phyloP scores from a whole-genome alignment of 2,888 invertebrate genomes.

The Lasioglossum vierecki region DNA sequence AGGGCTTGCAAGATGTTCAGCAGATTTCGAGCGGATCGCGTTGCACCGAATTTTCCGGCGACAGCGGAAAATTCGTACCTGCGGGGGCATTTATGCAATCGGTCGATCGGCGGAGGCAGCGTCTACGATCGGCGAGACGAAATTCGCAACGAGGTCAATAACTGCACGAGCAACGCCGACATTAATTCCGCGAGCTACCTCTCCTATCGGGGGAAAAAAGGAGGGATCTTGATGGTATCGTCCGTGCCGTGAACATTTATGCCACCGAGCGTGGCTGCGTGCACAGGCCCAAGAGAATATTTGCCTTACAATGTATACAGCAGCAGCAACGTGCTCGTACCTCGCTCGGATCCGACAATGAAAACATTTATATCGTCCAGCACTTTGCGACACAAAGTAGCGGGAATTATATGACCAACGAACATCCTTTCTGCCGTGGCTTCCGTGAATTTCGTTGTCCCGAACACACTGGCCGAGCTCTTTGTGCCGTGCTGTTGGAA shows the following conservation, averaged over 20 bases:
- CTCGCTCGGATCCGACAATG: conserved; percentile 32
- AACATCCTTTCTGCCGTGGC: conserved; percentile 37
- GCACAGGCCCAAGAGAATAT: conserved; percentile 14
- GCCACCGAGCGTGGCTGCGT: conserved; percentile 14
- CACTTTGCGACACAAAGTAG: conserved; percentile 44
- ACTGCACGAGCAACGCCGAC: conserved; percentile 49
- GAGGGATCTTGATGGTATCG: conserved; percentile 52
- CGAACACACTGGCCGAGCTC: neutral
- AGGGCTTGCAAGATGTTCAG: neutral
- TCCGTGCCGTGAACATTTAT: conserved; percentile 40
- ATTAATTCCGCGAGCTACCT: conserved; percentile 39
- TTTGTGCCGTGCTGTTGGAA: conserved; percentile 4
- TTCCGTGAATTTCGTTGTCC: conserved; percentile 37
- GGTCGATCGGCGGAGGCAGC: neutral
- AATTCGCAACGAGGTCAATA: conserved; percentile 54
- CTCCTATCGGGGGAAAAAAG: conserved; percentile 38
- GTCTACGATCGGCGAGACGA: conserved; percentile 38
- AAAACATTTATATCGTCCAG: conserved; percentile 45
- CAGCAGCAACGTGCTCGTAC: neutral
- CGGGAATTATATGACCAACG: conserved; percentile 37
- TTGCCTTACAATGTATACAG: conserved; percentile 21
- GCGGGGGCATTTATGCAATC: neutral
- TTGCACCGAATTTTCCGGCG: neutral
- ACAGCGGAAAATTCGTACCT: neutral
- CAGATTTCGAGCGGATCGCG: neutral